A percentile compares a stretch with the other conserved stretches of the same genome.
Evolutionary conservation across 2,797 vertebrate species (phyloP).

Genomic region (Sebastiscus tertius): DNA sequence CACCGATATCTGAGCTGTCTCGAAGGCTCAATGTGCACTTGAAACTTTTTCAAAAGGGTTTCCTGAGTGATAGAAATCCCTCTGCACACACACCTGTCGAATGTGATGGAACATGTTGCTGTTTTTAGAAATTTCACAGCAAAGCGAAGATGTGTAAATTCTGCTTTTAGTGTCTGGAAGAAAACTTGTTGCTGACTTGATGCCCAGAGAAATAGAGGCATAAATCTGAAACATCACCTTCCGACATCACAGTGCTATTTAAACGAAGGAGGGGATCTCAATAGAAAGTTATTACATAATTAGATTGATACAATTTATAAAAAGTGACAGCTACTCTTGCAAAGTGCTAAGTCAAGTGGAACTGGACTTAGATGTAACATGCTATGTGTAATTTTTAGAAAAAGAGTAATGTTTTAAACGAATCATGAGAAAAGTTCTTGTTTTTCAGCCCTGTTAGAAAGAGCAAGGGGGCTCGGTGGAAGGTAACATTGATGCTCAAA

Average conservation of each 20-base stretch:
- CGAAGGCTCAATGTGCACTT: slow-evolving; percentile 12
- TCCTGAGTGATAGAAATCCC: slow-evolving; percentile 9
- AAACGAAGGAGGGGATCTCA: neutral
- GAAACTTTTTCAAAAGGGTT: slow-evolving; percentile 32
- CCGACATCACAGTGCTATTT: neutral
- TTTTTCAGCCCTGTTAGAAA: neutral
- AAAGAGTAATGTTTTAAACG: neutral
- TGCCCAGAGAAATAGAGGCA: neutral
- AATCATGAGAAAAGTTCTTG: neutral
- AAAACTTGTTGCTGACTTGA: neutral
- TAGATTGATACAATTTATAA: neutral
- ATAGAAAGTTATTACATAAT: neutral
- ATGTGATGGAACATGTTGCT: slow-evolving; percentile 3
- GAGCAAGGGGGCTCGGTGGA: neutral
- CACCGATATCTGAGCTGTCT: slow-evolving; percentile 17
- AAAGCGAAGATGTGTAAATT: neutral
- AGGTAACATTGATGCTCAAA: neutral
- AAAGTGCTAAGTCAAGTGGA: neutral
- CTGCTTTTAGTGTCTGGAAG: neutral
- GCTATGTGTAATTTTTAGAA: neutral
- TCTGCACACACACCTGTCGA: neutral
- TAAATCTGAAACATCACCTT: neutral
- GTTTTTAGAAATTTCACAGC: neutral
- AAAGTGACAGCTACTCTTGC: neutral
- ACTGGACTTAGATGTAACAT: neutral